Conservation (phyloP, 30 jellyfish, hydroid and myxozoan genomes). For the Pelagia noctiluca region DNA sequence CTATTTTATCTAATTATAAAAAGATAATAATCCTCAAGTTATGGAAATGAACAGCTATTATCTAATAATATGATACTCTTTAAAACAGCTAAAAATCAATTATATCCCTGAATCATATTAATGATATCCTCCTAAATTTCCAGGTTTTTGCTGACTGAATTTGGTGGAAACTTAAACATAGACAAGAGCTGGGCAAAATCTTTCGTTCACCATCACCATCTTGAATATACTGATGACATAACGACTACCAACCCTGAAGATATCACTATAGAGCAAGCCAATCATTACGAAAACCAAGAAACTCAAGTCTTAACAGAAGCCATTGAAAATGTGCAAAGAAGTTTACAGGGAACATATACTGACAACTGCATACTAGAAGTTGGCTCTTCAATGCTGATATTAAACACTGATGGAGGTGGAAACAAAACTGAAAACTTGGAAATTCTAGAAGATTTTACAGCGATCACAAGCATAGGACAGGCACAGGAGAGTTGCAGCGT, state of each 20-base stretch:
- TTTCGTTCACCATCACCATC: neutral
- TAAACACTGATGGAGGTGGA: neutral
- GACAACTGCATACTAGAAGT: neutral
- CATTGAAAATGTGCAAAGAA: too few species aligned
- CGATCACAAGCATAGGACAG: neutral
- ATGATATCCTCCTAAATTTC: neutral
- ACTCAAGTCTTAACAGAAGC: too few species aligned
- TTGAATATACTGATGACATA: neutral
- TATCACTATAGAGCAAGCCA: too few species aligned
- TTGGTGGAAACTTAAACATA: slow-evolving; percentile 52
- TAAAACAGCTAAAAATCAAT: too few species aligned
- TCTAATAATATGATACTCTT: too few species aligned
- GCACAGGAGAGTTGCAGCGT: neutral
- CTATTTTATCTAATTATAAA: too few species aligned
- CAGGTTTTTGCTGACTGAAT: slow-evolving; percentile 50
- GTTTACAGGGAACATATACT: too few species aligned
- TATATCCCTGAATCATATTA: too few species aligned
- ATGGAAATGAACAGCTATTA: too few species aligned
- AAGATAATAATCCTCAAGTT: too few species aligned
- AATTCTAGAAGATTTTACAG: neutral
- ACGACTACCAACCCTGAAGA: neutral
- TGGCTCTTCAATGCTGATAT: neutral
- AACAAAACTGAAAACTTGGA: neutral
- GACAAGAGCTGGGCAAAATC: slow-evolving; percentile 59
- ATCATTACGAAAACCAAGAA: too few species aligned